Evolutionary conservation across 2,888 invertebrate species (phyloP).

Genomic region (Odontocolon sp.): DNA sequence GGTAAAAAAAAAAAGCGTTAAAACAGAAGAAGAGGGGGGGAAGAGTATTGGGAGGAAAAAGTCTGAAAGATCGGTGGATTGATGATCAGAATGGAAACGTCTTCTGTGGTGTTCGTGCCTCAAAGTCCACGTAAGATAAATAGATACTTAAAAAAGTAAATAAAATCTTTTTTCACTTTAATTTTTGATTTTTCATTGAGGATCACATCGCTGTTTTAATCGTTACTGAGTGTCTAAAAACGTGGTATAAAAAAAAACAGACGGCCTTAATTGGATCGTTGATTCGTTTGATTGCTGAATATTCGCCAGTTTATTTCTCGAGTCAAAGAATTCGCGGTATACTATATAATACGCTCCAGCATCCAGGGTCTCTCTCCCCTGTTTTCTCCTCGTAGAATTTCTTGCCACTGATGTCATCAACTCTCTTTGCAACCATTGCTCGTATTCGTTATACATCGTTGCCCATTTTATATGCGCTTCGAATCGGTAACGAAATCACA

Average conservation of each 20-base stretch:
- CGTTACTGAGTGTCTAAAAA: no score
- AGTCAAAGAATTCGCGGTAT: conserved; percentile 43
- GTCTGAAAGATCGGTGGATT: conserved; percentile 35
- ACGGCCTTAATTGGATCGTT: conserved; percentile 47
- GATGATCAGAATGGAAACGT: conserved; percentile 69
- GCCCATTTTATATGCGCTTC: conserved; percentile 6
- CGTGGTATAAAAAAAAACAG: background rate
- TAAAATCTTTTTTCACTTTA: background rate
- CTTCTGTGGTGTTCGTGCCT: conserved; percentile 67
- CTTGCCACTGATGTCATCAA: conserved; percentile 58
- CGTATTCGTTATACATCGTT: background rate
- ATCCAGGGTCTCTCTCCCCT: background rate
- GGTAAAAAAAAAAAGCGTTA: conserved; percentile 6
- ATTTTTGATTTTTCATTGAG: no score
- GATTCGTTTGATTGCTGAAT: conserved; percentile 53
- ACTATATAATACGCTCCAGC: background rate
- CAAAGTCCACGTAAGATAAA: conserved; percentile 74
- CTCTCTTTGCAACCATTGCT: conserved; percentile 37
- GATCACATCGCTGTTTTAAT: no score
- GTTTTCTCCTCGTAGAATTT: conserved; percentile 56
- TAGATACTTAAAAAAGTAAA: conserved; percentile 38
- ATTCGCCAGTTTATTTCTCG: conserved; percentile 47
- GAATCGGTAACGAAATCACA: background rate
- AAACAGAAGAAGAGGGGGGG: conserved; percentile 3
- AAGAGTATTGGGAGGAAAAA: conserved; percentile 8